phyloP scores from a whole-genome alignment of 2,888 invertebrate genomes.

The Ctena decussata region DNA sequence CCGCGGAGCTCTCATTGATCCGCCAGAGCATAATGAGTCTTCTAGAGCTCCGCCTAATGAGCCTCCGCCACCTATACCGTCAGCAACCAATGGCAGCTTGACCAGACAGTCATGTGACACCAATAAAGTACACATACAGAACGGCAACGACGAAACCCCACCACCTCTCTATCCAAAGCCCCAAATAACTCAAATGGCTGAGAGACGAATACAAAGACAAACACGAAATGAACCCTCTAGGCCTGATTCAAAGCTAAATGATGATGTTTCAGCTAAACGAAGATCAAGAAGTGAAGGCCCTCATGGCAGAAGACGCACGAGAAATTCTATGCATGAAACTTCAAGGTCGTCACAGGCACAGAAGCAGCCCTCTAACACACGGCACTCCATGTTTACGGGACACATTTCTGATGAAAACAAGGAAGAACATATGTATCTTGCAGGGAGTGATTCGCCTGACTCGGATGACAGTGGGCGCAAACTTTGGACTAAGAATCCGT shows the following conservation, averaged over 20 bases:
- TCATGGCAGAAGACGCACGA: slow-evolving; percentile 61
- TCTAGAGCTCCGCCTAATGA: slow-evolving; percentile 46
- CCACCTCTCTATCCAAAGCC: slow-evolving; percentile 55
- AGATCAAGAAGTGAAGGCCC: slow-evolving; percentile 81
- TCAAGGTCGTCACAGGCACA: slow-evolving; percentile 43
- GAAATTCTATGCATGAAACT: slow-evolving; percentile 71
- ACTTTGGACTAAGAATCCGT: slow-evolving; percentile 81
- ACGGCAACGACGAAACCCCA: slow-evolving; percentile 26
- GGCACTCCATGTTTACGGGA: slow-evolving; percentile 70
- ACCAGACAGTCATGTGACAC: neutral
- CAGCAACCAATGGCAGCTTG: neutral
- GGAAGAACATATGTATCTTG: slow-evolving; percentile 49
- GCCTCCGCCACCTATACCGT: slow-evolving; percentile 54
- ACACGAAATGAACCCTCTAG: slow-evolving; percentile 45
- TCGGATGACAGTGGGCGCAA: slow-evolving; percentile 73
- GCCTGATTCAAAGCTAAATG: neutral
- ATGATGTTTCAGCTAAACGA: slow-evolving; percentile 62
- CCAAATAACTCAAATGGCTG: slow-evolving; percentile 70
- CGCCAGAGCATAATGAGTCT: neutral
- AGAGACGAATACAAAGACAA: slow-evolving; percentile 73
- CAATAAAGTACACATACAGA: neutral
- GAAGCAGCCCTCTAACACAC: slow-evolving; percentile 45
- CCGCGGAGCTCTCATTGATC: slow-evolving; percentile 44
- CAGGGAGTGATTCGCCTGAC: slow-evolving; percentile 74
- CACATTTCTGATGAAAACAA: slow-evolving; percentile 72